A percentile compares a stretch with the other conserved stretches of the same genome.
Evolutionary conservation across 2,797 vertebrate species (phyloP).

Genomic region (Dicrostonyx torquatus): DNA sequence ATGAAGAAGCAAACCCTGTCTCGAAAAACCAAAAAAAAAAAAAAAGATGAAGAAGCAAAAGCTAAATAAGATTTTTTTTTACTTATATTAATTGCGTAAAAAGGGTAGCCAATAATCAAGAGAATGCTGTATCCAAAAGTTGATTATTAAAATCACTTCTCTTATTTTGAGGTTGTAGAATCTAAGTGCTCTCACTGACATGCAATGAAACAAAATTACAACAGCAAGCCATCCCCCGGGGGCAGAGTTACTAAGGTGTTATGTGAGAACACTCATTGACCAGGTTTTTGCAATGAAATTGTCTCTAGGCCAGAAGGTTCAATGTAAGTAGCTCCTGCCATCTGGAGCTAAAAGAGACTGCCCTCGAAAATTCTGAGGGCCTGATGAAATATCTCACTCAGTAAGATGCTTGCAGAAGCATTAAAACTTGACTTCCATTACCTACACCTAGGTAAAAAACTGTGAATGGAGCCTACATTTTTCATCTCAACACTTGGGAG

Average conservation of each 20-base stretch:
- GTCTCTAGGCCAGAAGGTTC: background rate
- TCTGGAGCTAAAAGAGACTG: background rate
- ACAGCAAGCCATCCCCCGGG: background rate
- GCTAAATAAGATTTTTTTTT: constrained; percentile 5
- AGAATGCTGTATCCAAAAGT: background rate
- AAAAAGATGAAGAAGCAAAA: no score
- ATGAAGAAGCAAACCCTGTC: background rate
- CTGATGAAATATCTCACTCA: background rate
- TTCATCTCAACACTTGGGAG: no score
- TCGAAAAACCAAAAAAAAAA: no score
- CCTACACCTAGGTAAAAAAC: background rate
- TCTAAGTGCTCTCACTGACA: background rate
- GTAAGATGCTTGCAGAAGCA: background rate
- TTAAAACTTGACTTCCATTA: background rate
- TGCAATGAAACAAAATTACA: background rate
- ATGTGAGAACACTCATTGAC: background rate
- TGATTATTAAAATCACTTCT: background rate
- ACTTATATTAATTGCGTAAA: background rate
- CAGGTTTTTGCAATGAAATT: background rate
- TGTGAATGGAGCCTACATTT: background rate
- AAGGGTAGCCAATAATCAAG: background rate
- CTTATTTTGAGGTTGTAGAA: background rate
- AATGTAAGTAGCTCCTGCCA: background rate
- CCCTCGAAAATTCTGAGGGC: background rate
- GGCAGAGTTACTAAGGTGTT: background rate